Evolutionary conservation across 2,797 vertebrate genomes (phyloP), one percentile per base, ranked within the genome.

Genomic region (Micromesistius poutassou): DNA sequence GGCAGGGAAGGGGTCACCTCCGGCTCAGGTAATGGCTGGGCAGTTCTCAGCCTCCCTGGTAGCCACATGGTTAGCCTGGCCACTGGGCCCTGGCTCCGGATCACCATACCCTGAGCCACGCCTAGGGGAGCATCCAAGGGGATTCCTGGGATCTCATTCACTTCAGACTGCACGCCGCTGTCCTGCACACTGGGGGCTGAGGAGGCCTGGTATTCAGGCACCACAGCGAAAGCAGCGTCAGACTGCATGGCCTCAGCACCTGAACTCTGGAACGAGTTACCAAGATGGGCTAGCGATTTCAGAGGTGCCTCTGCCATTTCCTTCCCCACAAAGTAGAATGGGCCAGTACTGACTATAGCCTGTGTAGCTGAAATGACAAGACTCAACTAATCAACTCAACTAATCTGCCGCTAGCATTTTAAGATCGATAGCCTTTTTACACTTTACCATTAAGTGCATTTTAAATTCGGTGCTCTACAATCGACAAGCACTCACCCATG

Each of bases 321-420:
- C 35, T 77, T 73, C 12, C 89, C 87, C 31, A 86, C 83, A 76
- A 93, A 77, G 4, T 87, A 1, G 0, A 93, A 73, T 0, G 84
- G 92, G 30, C 93, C 93, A 25, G 76, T 74, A 40, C 80, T 92
- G 42, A 92, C 79, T 0, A 79, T 14, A 8, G 84, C 83, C 2
- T 72, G 90, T 1, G 62, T 9, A 9, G 73, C 91, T 94, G 82
- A 79, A 85, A 36, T 83, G 74, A 75, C 76, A 33, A 73, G 55
- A n/a, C 55, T 0, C 16, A n/a, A 62, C 30, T 4, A 31, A 8
- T 2, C 30, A 13, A 33, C 8, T 5, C 0, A 36, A 55, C 5
- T 2, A 71, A 50, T 22, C 55, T 5, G 5, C 6, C 6, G 5
- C 22, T 62, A 19, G 46, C 19, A 22, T 19, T 55, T 3, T 22